Percentiles rank a stretch among this genome's conserved stretches.
Conservation (phyloP, 2,888 invertebrate species). For the Monochamus alternatus region DNA sequence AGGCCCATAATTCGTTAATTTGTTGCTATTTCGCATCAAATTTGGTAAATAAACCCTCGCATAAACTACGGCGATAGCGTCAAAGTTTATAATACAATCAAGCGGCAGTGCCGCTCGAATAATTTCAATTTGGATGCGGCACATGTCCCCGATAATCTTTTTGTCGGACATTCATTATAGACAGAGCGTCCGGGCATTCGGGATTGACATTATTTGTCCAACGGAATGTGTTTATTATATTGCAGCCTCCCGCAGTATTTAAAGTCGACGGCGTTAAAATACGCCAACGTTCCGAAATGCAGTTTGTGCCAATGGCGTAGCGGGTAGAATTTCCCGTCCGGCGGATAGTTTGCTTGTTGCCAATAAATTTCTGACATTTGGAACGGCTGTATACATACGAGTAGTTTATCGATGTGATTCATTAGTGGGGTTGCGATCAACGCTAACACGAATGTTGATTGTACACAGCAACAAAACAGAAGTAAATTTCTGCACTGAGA, state of each 20-base stretch:
- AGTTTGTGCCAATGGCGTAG: constrained; percentile 40
- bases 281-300: constrained; percentile 43
- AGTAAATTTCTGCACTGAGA: too few relatives aligned
- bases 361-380: constrained; percentile 44
- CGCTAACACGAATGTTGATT: too few relatives aligned
- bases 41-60: constrained; percentile 34
- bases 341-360: neutral
- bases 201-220: constrained; percentile 42
- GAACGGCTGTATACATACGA: neutral
- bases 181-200: constrained; percentile 33
- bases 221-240: constrained; percentile 51
- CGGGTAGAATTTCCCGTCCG: neutral
- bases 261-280: constrained; percentile 43
- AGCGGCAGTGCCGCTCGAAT: constrained; percentile 43
- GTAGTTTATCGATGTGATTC: neutral
- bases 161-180: constrained; percentile 38
- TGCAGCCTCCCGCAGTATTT: constrained; percentile 42
- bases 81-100: constrained; percentile 45
- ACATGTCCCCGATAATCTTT: constrained; percentile 41
- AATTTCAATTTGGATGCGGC: constrained; percentile 48
- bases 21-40: constrained; percentile 40
- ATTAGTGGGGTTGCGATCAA: neutral
- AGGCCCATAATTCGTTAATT: constrained; percentile 37
- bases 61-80: constrained; percentile 35
- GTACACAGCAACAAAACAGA: too few relatives aligned